These are phyloP conservation scores for Diachasmimorpha longicaudata DNA, from an alignment of 1,140 invertebrate genomes.

Conservation along the genomic window DNA sequence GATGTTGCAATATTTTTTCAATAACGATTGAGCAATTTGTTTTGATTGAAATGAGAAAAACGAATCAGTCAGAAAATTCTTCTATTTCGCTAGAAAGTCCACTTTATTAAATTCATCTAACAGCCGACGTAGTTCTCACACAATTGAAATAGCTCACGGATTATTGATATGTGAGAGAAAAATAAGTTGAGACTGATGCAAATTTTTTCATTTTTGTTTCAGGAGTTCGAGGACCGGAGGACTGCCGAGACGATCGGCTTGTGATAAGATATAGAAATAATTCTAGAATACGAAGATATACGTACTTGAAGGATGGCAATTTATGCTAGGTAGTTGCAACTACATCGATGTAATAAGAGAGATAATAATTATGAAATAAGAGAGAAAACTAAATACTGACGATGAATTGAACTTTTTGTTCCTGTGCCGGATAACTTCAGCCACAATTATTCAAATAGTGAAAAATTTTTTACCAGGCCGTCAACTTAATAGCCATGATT, in stretches of 20 bases:
- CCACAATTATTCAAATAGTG: background rate
- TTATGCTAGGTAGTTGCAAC: constrained; percentile 47
- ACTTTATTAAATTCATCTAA: too few relatives aligned
- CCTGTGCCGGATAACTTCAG: too few relatives aligned
- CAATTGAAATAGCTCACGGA: too few relatives aligned
- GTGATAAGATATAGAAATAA: constrained; percentile 60
- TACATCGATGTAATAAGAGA: constrained; percentile 36
- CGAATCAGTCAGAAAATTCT: too few relatives aligned
- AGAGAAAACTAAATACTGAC: background rate
- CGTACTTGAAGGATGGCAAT: constrained; percentile 54
- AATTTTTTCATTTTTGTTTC: constrained; percentile 39
- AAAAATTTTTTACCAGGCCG: background rate
- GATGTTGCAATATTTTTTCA: too few relatives aligned
- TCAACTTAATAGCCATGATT: background rate
- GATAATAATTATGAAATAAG: background rate
- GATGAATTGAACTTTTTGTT: background rate
- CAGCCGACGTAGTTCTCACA: too few relatives aligned
- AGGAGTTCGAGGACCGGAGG: constrained; percentile 45
- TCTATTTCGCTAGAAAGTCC: too few relatives aligned
- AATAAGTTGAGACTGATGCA: too few relatives aligned
- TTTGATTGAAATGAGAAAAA: too few relatives aligned
- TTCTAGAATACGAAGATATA: constrained; percentile 52
- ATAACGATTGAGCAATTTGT: too few relatives aligned
- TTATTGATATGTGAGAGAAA: too few relatives aligned
- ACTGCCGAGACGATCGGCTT: constrained; percentile 49